Evolutionary conservation across 1,140 invertebrate species (phyloP), one percentile per base, ranked within the genome.

Genomic region (Leptinotarsa lineolata): DNA sequence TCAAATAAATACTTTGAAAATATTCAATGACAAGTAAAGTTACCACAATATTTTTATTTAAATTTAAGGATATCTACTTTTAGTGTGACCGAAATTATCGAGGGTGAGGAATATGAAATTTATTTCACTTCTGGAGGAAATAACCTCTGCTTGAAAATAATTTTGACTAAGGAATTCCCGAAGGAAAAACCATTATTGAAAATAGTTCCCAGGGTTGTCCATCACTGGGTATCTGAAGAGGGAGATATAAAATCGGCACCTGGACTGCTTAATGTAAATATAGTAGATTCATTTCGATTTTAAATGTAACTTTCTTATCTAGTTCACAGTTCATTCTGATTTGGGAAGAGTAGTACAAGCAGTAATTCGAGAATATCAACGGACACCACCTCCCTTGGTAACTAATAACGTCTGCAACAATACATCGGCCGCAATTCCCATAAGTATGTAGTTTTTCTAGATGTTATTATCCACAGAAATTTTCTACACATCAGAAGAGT

Each of bases 341-440:
- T 86, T 94, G 71, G 92, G 92, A 20, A 86, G 91, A 72, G 90
- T 94, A 48, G 92, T 93, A 2, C 92, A 93, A 83, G 92, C 90
- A 13, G 91, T 93, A 58, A 92, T 92, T 72, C 85, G 92, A 79
- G 92, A 93, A 83, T 92, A 93, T 77, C 90, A 92, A 82, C 88
- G 89, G 80, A 88, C 88, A 81, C 89, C 90, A 59, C 89, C 89
- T 3, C 83, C 84, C 69, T 79, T 88, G 71, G 69, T 83, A 73
- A 83, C 85, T 72, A 85, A 87, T 59, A 54, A 69, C 69, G 68
- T 39, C 11, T 65, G 61, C 76, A 84, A 81, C 75, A 83, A 82
- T 44, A 78, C 82, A 65, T 80, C 80, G 12, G 79, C 85, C 54
- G 81, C 82, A 69, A 78, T 84, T 59, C 74, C 83, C 73, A 83